Evolutionary conservation across 2,797 vertebrate genomes (phyloP), one percentile per base, ranked within the genome.

Genomic region (Aphelocoma californica): DNA sequence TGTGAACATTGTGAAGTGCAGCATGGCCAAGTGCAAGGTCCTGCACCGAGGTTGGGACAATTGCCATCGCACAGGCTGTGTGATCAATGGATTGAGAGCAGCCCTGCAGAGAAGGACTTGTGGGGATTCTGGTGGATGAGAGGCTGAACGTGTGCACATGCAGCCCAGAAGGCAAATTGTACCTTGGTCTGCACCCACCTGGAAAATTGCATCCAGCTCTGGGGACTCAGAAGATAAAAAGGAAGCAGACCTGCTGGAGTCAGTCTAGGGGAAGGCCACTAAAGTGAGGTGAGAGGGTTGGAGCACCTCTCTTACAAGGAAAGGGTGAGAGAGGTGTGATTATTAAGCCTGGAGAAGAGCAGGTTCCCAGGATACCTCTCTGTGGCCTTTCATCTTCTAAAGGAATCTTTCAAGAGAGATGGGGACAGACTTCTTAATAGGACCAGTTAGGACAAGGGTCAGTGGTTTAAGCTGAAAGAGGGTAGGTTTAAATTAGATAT

Each of bases 121-220:
- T 6, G 70, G 34, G 45, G 23, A 3, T 75, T 17, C 19, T n/a
- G 26, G 9, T 62, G 4, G 23, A 29, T 36, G 32, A 71, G 45
- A 66, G 58, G 44, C 44, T 38, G 29, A 50, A 28, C 0, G 0
- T 64, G 1, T 71, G 36, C 4, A 7, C 1, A 2, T 4, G 8
- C 32, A 54, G 57, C 24, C 29, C 58, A 54, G 23, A 45, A 48
- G 5, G 18, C 19, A 54, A 64, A 7, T 8, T 0, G 1, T 44
- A 34, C 23, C 25, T 44, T 21, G 32, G 53, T 62, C 38, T 31
- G 7, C 40, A n/a, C 29, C 6, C 10, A 19, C 19, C 13, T 62
- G 34, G 1, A 58, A 8, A 50, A 4, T 21, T 57, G 24, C 3
- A 0, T 70, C 10, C 32, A 40, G 32, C 21, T 74, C 62, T 71